Conservation (phyloP, 2,113 vertebrate genomes). For the Desmodus rotundus region DNA sequence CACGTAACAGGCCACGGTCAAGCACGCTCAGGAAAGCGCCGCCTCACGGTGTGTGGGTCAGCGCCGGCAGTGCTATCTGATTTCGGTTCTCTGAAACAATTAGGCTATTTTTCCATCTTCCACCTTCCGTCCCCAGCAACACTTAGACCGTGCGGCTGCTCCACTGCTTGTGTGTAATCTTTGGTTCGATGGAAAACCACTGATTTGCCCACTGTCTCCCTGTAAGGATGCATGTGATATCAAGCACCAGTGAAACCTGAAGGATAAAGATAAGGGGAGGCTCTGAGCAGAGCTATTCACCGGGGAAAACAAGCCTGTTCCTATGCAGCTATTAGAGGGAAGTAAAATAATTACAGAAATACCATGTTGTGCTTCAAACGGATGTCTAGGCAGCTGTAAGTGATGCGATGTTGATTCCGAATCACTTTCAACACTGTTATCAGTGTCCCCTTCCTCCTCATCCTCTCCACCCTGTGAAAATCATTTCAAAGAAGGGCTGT, state of each 20-base stretch:
- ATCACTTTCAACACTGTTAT: conserved; percentile 49
- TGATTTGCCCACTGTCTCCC: conserved; percentile 66
- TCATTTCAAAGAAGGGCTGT: conserved; percentile 40
- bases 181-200: conserved; percentile 65
- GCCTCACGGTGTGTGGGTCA: background rate
- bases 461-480: conserved; percentile 41
- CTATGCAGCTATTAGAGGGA: conserved; percentile 57
- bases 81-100: conserved; percentile 46
- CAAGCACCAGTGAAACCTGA: conserved; percentile 76
- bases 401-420: conserved; percentile 19
- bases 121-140: conserved; percentile 24
- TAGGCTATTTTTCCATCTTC: conserved; percentile 17
- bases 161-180: conserved; percentile 47
- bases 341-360: conserved; percentile 54
- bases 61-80: background rate
- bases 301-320: conserved; percentile 74
- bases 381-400: conserved; percentile 42
- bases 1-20: background rate
- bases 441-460: conserved; percentile 47
- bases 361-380: conserved; percentile 51
- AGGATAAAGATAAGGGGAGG: conserved; percentile 83
- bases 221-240: conserved; percentile 71
- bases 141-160: conserved; percentile 30
- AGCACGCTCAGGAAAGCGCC: background rate
- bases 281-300: conserved; percentile 68